phyloP scores from a whole-genome alignment of 2,888 invertebrate species.

The Megastigmus dorsalis region DNA sequence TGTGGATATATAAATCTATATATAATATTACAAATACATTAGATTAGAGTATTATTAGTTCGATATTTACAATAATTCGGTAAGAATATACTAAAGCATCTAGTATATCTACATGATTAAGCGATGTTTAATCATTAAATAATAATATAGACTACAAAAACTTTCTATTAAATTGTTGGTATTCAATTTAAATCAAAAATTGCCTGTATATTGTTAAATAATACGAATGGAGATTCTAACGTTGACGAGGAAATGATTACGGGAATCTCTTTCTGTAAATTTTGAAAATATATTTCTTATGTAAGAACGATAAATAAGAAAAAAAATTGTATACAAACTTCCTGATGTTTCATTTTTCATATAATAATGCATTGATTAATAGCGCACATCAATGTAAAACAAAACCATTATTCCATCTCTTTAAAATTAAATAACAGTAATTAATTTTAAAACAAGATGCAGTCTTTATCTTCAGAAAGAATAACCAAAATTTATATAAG shows the following conservation, averaged over 20 bases:
- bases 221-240: no score
- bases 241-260: no score
- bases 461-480: neutral
- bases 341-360: neutral
- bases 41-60: constrained; percentile 50
- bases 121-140: constrained; percentile 25
- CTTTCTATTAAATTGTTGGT: constrained; percentile 26
- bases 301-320: no score
- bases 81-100: constrained; percentile 27
- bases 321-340: neutral
- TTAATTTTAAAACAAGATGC: constrained; percentile 8
- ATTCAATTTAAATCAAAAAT: constrained; percentile 17
- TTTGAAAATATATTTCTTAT: no score
- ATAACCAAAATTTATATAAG: constrained; percentile 40
- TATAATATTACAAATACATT: constrained; percentile 58
- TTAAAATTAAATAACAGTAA: constrained; percentile 26
- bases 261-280: no score
- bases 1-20: constrained; percentile 55
- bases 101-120: constrained; percentile 25
- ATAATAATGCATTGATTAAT: neutral
- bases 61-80: constrained; percentile 57
- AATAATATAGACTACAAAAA: constrained; percentile 28
- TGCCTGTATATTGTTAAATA: no score
- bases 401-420: no score
- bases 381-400: no score